A percentile compares a stretch with the other conserved stretches of the same genome.
phyloP scores from a whole-genome alignment of 2,113 vertebrate species.

The Pygoscelis antarcticus region DNA sequence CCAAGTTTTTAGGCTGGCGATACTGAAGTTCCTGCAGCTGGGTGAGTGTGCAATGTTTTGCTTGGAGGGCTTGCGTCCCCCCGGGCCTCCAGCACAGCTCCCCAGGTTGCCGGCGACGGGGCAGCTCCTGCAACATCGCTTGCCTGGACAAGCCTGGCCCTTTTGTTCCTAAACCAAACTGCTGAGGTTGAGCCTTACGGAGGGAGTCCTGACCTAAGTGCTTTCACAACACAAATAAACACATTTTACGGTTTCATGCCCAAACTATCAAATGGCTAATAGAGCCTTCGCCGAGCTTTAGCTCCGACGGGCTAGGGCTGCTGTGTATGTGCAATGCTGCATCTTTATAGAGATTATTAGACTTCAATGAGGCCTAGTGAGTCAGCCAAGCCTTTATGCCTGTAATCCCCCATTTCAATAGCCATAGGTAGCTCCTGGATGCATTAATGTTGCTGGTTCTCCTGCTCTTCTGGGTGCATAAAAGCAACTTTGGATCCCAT shows the following conservation, averaged over 20 bases:
- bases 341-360: background rate
- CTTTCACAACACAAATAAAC: background rate
- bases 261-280: background rate
- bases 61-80: too few relatives aligned
- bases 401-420: background rate
- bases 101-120: rapidly evolving
- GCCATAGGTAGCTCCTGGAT: background rate
- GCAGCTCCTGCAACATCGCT: background rate
- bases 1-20: background rate
- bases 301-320: background rate
- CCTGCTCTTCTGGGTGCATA: background rate
- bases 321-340: background rate
- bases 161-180: background rate
- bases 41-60: rapidly evolving
- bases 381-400: background rate
- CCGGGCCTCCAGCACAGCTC: background rate
- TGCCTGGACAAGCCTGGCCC: background rate
- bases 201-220: background rate
- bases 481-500: background rate
- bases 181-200: rapidly evolving
- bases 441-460: background rate
- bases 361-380: background rate
- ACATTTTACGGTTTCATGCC: background rate
- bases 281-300: background rate
- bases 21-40: background rate